Evolutionary conservation across 2,888 invertebrate genomes (phyloP).

Genomic region (Mactromeris polynyma): DNA sequence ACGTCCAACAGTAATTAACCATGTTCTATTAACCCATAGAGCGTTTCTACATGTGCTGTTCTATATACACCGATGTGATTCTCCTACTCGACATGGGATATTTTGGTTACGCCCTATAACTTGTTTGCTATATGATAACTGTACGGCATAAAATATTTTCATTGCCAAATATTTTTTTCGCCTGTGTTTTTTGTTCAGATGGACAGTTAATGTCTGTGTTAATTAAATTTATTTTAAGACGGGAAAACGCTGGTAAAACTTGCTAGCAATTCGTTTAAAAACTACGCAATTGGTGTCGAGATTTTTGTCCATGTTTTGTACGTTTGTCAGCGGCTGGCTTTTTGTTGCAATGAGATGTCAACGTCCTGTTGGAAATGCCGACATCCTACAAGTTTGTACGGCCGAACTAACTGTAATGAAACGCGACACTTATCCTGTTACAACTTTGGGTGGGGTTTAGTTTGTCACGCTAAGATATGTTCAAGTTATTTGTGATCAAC

Average conservation of each 20-base stretch:
- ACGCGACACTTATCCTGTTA: background rate
- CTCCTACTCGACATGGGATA: background rate
- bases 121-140: slow-evolving; percentile 2
- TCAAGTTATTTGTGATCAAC: background rate
- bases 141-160: background rate
- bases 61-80: background rate
- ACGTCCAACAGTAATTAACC: background rate
- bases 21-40: background rate
- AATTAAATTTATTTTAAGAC: background rate
- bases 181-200: background rate
- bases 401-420: background rate
- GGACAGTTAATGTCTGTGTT: background rate
- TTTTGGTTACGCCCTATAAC: slow-evolving; percentile 9
- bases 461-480: background rate
- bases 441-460: background rate
- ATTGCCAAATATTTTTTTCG: slow-evolving; percentile 2
- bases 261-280: background rate
- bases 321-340: background rate
- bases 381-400: background rate
- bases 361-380: background rate
- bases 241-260: background rate
- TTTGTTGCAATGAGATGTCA: background rate
- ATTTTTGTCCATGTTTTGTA: background rate
- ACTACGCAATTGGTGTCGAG: background rate
- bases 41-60: background rate